These are phyloP conservation scores for Decapterus maruadsi DNA, from an alignment of 2,797 vertebrate genomes.

Conservation along the genomic window DNA sequence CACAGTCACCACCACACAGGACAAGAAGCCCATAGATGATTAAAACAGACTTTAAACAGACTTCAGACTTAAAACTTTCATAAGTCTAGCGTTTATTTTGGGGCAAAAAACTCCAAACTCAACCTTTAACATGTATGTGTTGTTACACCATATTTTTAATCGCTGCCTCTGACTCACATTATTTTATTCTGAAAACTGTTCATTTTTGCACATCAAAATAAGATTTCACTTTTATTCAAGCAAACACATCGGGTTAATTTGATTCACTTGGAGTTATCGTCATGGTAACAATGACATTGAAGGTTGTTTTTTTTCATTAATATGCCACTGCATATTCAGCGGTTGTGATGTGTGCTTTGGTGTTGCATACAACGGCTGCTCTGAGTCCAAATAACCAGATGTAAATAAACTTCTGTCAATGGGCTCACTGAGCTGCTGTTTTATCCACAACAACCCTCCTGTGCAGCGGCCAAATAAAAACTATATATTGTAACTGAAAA, in stretches of 20 bases:
- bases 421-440: neutral
- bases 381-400: constrained; percentile 9
- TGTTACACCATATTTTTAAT: neutral
- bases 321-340: neutral
- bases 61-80: no score
- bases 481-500: neutral
- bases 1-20: no score
- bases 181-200: neutral
- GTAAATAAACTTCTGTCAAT: neutral
- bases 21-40: no score
- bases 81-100: no score
- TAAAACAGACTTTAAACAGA: no score
- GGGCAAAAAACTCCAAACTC: no score
- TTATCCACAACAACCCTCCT: neutral
- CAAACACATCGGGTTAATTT: neutral
- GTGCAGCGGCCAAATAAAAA: neutral
- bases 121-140: neutral
- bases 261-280: neutral
- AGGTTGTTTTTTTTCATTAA: neutral
- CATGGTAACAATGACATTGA: neutral
- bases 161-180: neutral
- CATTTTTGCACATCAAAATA: neutral
- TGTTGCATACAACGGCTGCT: neutral
- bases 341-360: neutral
- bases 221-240: neutral